These are phyloP conservation scores for Branchinecta lynchi DNA, from an alignment of 1,140 invertebrate genomes.

Conservation along the genomic window DNA sequence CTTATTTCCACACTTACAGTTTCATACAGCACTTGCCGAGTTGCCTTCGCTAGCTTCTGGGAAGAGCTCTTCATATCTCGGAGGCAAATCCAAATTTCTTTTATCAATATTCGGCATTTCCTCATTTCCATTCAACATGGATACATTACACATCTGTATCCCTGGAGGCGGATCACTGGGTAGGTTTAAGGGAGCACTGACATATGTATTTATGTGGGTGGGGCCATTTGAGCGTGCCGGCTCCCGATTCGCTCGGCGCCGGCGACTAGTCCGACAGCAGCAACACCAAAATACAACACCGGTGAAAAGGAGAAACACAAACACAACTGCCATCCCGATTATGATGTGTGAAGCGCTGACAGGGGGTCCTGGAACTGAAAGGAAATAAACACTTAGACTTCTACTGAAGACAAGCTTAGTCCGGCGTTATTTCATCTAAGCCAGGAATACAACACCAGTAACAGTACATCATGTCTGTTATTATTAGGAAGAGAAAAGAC, in stretches of 20 bases:
- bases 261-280: not conserved
- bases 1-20: too few relatives aligned
- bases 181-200: not conserved
- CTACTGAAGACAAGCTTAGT: too few relatives aligned
- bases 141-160: not conserved
- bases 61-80: not conserved
- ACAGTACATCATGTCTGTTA: too few relatives aligned
- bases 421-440: too few relatives aligned
- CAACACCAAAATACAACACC: slow-evolving; percentile 9
- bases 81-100: not conserved
- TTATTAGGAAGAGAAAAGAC: too few relatives aligned
- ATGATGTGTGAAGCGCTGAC: not conserved
- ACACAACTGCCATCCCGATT: not conserved
- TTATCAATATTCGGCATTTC: not conserved
- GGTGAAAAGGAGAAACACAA: not conserved
- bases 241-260: too few relatives aligned
- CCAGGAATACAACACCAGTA: too few relatives aligned
- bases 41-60: not conserved
- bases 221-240: too few relatives aligned
- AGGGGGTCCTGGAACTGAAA: not conserved
- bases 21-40: too few relatives aligned
- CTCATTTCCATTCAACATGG: not conserved
- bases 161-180: not conserved
- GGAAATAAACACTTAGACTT: too few relatives aligned
- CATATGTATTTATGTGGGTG: not conserved